Percentiles rank a stretch among this genome's conserved stretches.
phyloP scores from a whole-genome alignment of 1,140 invertebrate species.

The Venustaconcha ellipsiformis region DNA sequence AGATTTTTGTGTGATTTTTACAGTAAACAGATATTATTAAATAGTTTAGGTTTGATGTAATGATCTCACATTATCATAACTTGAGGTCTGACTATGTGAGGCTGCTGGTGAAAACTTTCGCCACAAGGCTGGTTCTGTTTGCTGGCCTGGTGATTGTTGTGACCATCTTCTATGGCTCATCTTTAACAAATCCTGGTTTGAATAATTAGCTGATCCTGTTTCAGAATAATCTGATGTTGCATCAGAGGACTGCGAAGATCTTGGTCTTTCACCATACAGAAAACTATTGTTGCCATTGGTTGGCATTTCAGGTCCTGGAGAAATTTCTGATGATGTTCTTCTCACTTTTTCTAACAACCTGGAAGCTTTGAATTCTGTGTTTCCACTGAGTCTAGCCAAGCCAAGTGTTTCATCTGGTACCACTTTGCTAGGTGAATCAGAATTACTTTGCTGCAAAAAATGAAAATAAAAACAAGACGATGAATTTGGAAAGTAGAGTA shows the following conservation, averaged over 20 bases:
- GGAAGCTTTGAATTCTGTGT: slow-evolving; percentile 25
- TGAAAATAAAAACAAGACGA: neutral
- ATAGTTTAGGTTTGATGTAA: no score
- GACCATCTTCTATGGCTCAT: no score
- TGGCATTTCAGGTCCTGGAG: neutral
- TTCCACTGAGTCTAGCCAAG: slow-evolving; percentile 16
- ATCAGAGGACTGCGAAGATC: neutral
- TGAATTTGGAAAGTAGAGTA: neutral
- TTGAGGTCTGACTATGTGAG: no score
- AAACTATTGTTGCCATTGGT: neutral
- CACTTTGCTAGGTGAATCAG: slow-evolving; percentile 4
- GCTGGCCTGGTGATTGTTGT: no score
- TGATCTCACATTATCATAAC: no score
- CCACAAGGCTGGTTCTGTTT: no score
- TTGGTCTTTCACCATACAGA: slow-evolving; percentile 4
- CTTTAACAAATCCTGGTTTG: no score
- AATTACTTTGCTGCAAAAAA: neutral
- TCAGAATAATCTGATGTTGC: neutral
- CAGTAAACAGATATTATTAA: no score
- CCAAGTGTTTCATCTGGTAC: slow-evolving; percentile 6
- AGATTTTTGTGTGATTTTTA: no score
- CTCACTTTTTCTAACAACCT: slow-evolving; percentile 21
- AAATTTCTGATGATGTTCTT: slow-evolving; percentile 10
- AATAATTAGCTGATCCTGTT: no score
- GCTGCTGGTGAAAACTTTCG: no score